Percentiles rank a stretch among this genome's conserved stretches.
These are phyloP conservation scores for Microcebus murinus DNA, from an alignment of 2,113 vertebrate species.

Conservation along the genomic window DNA sequence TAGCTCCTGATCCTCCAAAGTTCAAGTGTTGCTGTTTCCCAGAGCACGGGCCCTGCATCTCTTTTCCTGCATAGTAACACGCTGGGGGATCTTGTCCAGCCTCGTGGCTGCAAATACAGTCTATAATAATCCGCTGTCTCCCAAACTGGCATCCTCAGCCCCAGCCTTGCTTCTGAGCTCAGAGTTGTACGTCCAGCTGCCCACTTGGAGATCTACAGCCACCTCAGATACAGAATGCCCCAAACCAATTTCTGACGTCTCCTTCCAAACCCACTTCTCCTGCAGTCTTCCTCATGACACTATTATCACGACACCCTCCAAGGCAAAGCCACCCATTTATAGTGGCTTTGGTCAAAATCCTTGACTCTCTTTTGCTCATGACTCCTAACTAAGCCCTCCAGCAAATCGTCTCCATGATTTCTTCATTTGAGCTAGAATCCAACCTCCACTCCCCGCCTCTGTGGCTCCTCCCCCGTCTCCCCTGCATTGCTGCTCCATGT, in stretches of 20 bases:
- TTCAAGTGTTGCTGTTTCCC: not conserved
- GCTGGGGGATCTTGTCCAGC: not conserved
- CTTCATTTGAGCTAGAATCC: not conserved
- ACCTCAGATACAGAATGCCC: not conserved
- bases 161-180: not conserved
- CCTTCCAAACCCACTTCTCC: not conserved
- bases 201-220: not conserved
- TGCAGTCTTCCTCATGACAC: not conserved
- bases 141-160: not conserved
- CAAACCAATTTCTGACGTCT: not conserved
- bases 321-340: not conserved
- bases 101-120: not conserved
- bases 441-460: not conserved
- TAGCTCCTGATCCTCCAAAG: not conserved
- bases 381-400: not conserved
- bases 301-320: rapidly evolving
- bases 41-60: not conserved
- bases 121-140: not conserved
- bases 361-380: not conserved
- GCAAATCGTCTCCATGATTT: not conserved
- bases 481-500: not conserved
- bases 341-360: not conserved
- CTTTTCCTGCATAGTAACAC: not conserved
- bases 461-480: not conserved
- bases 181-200: not conserved